Evolutionary conservation across 2,888 invertebrate species (phyloP).

Genomic region (Blastobasis lacticolella): DNA sequence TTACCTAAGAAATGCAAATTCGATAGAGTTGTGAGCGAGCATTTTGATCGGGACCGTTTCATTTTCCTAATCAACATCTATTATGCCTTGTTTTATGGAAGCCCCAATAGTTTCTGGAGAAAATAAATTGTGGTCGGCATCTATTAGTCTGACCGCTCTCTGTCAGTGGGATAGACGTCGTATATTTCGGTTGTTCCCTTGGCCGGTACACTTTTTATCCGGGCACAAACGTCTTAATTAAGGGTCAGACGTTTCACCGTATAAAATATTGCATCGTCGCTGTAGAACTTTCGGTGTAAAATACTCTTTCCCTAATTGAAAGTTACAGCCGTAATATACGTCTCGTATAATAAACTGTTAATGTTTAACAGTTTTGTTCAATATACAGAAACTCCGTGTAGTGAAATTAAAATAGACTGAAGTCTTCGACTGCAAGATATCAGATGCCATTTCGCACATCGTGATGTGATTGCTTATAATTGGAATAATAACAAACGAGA

Average conservation of each 20-base stretch:
- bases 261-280: constrained; percentile 41
- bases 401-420: too few species aligned
- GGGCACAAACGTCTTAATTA: constrained; percentile 58
- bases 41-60: constrained; percentile 43
- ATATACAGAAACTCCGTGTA: too few species aligned
- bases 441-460: constrained; percentile 30
- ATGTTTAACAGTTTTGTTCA: background rate
- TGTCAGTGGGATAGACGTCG: constrained; percentile 35
- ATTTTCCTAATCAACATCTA: constrained; percentile 52
- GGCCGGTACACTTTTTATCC: constrained; percentile 43
- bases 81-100: constrained; percentile 39
- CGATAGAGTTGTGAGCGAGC: constrained; percentile 48
- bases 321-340: constrained; percentile 8
- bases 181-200: constrained; percentile 46
- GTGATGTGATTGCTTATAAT: constrained; percentile 35
- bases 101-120: constrained; percentile 36
- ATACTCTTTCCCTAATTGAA: constrained; percentile 27
- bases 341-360: constrained; percentile 5
- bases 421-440: constrained; percentile 11
- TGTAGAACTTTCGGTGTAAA: constrained; percentile 21
- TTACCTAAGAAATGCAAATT: constrained; percentile 67
- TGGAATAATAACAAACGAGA: constrained; percentile 51
- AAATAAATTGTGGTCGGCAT: constrained; percentile 46
- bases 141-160: constrained; percentile 49
- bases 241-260: constrained; percentile 40